These are phyloP conservation scores for Falco novaeseelandiae DNA, from an alignment of 2,797 vertebrate species.

Conservation along the genomic window DNA sequence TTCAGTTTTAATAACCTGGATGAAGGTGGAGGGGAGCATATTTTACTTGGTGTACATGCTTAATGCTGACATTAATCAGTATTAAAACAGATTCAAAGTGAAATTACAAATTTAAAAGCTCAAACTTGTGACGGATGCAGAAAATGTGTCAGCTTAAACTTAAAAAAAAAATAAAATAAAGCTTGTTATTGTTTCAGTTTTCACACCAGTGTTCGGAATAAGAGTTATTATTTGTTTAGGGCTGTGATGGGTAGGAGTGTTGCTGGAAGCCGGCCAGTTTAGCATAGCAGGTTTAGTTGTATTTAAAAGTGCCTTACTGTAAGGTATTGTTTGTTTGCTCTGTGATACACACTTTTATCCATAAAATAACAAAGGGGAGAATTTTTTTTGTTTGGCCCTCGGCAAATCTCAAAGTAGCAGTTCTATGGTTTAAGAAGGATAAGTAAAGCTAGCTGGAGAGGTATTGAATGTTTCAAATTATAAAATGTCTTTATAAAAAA, in stretches of 20 bases:
- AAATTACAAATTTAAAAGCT: neutral
- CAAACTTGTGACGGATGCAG: neutral
- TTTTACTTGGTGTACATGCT: neutral
- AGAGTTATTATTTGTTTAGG: conserved; percentile 4
- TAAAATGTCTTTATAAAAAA: conserved; percentile 70
- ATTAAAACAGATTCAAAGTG: neutral
- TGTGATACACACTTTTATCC: neutral
- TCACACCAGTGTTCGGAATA: neutral
- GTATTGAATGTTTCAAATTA: conserved; percentile 54
- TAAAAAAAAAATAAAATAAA: neutral
- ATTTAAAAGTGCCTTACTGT: conserved; percentile 56
- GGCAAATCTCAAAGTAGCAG: neutral
- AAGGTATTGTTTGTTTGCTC: neutral
- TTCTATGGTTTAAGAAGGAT: conserved; percentile 44
- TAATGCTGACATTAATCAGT: neutral
- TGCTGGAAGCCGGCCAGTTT: neutral
- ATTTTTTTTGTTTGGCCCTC: neutral
- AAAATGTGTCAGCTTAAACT: neutral
- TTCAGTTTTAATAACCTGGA: neutral
- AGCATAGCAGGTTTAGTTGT: conserved; percentile 17
- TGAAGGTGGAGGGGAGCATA: neutral
- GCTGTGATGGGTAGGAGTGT: conserved; percentile 9
- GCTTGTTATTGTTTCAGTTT: neutral
- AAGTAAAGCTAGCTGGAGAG: conserved; percentile 36
- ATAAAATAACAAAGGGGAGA: neutral